A percentile compares a stretch with the other conserved stretches of the same genome.
These are phyloP conservation scores for Eupithecia abbreviata DNA, from an alignment of 2,888 invertebrate genomes.

Conservation along the genomic window DNA sequence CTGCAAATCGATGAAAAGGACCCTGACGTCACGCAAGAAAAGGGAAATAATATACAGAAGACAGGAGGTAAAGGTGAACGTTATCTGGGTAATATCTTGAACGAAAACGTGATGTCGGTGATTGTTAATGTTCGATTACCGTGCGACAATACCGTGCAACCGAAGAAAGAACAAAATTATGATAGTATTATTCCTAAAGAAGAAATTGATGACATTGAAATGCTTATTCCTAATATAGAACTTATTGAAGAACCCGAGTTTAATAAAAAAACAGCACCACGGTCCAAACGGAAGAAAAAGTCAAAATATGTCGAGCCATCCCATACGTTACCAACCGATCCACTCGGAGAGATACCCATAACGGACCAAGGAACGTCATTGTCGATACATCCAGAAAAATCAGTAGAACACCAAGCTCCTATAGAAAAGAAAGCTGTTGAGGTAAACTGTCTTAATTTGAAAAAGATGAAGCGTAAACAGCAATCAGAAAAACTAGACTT, in stretches of 20 bases:
- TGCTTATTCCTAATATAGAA: slow-evolving; percentile 10
- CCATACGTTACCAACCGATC: background rate
- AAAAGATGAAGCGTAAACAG: background rate
- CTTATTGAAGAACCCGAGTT: background rate
- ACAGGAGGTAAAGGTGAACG: background rate
- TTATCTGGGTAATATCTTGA: slow-evolving; percentile 15
- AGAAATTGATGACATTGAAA: slow-evolving; percentile 13
- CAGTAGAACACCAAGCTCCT: background rate
- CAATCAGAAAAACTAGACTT: background rate
- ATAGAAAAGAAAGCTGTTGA: background rate
- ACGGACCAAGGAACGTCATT: background rate
- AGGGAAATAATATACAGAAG: background rate
- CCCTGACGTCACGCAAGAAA: slow-evolving; percentile 9
- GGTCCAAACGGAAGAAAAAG: background rate
- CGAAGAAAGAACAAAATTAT: slow-evolving; percentile 12
- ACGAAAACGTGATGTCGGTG: slow-evolving; percentile 27
- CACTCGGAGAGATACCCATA: background rate
- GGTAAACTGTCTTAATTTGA: background rate
- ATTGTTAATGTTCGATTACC: slow-evolving; percentile 28
- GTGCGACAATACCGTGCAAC: background rate
- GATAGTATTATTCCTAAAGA: slow-evolving; percentile 13
- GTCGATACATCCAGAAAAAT: background rate
- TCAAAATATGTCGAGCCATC: background rate
- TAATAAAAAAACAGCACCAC: background rate
- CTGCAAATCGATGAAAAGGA: slow-evolving; percentile 21